Percentiles rank a stretch among this genome's conserved stretches.
These are phyloP conservation scores for Echinops telfairi DNA, from an alignment of 2,113 vertebrate genomes.

Conservation along the genomic window DNA sequence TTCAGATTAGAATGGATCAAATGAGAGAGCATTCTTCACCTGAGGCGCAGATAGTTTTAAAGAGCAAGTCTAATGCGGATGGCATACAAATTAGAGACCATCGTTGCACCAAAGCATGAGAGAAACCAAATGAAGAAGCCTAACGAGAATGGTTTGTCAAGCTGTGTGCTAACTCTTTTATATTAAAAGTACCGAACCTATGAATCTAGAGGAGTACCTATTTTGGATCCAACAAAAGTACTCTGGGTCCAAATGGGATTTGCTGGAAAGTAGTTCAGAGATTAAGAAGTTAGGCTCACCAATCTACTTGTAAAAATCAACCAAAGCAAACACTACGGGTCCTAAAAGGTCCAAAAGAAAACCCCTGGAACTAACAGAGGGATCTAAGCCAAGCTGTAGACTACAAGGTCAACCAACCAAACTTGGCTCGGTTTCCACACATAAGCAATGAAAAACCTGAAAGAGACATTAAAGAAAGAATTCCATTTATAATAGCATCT, in stretches of 20 bases:
- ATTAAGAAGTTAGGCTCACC: not conserved
- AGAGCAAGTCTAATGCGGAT: not conserved
- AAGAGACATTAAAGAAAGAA: not conserved
- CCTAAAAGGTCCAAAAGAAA: not conserved
- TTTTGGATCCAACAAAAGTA: not conserved
- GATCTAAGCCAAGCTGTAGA: not conserved
- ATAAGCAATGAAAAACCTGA: not conserved
- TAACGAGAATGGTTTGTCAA: not conserved
- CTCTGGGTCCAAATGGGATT: not conserved
- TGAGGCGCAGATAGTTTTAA: not conserved
- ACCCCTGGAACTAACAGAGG: not conserved
- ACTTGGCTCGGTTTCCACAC: not conserved
- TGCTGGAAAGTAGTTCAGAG: not conserved
- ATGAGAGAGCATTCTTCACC: not conserved
- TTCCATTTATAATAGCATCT: not conserved
- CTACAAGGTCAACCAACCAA: not conserved
- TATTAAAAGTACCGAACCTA: not conserved
- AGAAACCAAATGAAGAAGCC: not conserved
- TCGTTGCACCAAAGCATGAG: not conserved
- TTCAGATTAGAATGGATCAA: not conserved
- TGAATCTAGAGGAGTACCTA: not conserved
- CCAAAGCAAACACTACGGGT: not conserved
- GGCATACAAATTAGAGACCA: not conserved
- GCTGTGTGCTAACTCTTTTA: not conserved
- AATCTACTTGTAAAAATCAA: not conserved